A percentile compares a stretch with the other conserved stretches of the same genome.
Conservation (phyloP, 2,797 vertebrate genomes). For the Ctenosaura bakeri region DNA sequence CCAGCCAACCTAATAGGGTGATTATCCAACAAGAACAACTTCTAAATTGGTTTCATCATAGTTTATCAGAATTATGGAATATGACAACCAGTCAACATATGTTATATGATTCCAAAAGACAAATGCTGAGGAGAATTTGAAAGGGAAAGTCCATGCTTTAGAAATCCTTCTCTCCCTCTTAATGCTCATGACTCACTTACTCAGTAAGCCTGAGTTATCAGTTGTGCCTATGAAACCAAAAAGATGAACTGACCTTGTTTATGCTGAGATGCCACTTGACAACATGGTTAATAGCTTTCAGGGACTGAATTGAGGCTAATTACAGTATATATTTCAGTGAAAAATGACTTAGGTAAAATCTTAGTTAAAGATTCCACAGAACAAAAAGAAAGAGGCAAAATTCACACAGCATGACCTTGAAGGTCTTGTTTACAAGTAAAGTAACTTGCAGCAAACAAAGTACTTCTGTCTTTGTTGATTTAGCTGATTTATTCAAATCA, state of each 20-base stretch:
- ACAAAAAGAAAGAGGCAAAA: constrained; percentile 62
- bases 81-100: constrained; percentile 38
- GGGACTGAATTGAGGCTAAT: constrained; percentile 78
- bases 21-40: constrained; percentile 24
- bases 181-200: constrained; percentile 66
- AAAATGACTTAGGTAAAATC: constrained; percentile 76
- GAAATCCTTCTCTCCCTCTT: constrained; percentile 22
- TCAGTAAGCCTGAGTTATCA: constrained; percentile 74
- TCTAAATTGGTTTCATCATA: constrained; percentile 25
- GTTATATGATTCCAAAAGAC: constrained; percentile 10
- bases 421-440: constrained; percentile 45
- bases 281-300: constrained; percentile 77
- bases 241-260: constrained; percentile 73
- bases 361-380: constrained; percentile 54
- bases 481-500: constrained; percentile 51
- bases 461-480: constrained; percentile 46
- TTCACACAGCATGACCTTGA: constrained; percentile 60
- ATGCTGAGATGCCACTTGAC: constrained; percentile 75
- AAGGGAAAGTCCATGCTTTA: constrained; percentile 59
- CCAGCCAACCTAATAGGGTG: constrained; percentile 8
- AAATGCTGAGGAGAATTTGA: constrained; percentile 35
- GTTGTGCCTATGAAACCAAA: constrained; percentile 76
- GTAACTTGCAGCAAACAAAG: constrained; percentile 54
- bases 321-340: constrained; percentile 74
- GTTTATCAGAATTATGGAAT: constrained; percentile 27